Conservation (phyloP, 2,113 vertebrate species). For the Siniperca chuatsi region DNA sequence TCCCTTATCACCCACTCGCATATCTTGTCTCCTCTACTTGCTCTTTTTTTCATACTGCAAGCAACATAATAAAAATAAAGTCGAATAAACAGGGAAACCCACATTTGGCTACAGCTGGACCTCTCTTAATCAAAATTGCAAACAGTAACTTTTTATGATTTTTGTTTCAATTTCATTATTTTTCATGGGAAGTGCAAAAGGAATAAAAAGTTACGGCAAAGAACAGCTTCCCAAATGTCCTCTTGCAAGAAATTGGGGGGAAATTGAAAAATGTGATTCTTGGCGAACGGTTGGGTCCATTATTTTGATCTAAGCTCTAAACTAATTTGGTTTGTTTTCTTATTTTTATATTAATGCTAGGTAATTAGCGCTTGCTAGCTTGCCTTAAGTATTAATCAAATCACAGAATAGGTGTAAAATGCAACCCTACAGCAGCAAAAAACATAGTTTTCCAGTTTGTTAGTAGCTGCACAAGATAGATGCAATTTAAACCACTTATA, state of each 20-base stretch:
- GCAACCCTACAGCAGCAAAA: background rate
- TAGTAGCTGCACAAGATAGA: background rate
- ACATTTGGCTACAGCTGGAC: background rate
- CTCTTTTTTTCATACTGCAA: background rate
- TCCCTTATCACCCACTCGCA: background rate
- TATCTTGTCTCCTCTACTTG: background rate
- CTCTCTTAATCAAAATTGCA: background rate
- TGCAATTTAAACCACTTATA: background rate
- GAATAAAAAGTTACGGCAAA: background rate
- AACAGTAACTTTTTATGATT: background rate
- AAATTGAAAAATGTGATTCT: background rate
- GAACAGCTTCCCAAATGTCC: background rate
- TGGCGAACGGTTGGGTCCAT: background rate
- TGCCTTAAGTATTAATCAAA: background rate
- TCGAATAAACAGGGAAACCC: constrained; percentile 1
- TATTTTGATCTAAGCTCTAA: background rate
- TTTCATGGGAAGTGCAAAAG: background rate
- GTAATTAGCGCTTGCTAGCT: background rate
- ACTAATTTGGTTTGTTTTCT: background rate
- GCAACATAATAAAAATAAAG: constrained; percentile 28
- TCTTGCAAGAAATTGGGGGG: too few species aligned
- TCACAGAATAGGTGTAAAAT: background rate
- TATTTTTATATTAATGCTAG: background rate
- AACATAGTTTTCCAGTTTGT: background rate
- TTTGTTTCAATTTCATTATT: background rate